Conservation (phyloP, 2,797 vertebrate genomes). For the Chiroxiphia lanceolata region DNA sequence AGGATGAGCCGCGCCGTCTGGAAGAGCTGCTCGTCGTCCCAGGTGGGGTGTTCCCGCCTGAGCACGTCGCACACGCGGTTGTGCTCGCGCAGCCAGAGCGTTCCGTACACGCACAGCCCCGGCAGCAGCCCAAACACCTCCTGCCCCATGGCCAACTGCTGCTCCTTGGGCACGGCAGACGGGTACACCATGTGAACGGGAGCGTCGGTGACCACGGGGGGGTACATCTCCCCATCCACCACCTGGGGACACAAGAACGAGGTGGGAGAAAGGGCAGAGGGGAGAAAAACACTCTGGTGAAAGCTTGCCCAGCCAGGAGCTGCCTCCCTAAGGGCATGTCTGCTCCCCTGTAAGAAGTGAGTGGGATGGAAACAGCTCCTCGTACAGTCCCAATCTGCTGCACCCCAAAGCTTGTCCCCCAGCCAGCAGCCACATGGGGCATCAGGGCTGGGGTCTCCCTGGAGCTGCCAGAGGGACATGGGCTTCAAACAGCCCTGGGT, state of each 20-base stretch:
- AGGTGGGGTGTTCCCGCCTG: conserved; percentile 87
- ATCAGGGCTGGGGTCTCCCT: neutral
- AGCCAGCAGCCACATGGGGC: neutral
- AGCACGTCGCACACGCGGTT: conserved; percentile 93
- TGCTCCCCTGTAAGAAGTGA: neutral
- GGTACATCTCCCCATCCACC: conserved; percentile 87
- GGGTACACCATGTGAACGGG: conserved; percentile 89
- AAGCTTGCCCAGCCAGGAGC: neutral
- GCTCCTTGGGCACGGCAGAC: conserved; percentile 8
- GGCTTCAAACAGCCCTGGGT: neutral
- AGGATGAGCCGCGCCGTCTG: conserved; percentile 92
- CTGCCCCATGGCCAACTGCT: conserved; percentile 86
- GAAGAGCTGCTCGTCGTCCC: conserved; percentile 94
- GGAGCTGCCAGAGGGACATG: neutral
- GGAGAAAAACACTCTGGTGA: rapidly evolving
- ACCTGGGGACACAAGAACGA: conserved; percentile 27
- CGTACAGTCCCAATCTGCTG: neutral
- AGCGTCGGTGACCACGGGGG: conserved; percentile 78
- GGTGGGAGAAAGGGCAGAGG: neutral
- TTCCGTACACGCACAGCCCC: conserved; percentile 86
- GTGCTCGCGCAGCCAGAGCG: conserved; percentile 94
- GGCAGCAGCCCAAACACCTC: conserved; percentile 91
- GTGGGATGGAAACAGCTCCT: neutral
- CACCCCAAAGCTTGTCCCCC: neutral
- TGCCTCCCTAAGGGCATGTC: rapidly evolving